Percentiles rank a stretch among this genome's conserved stretches.
Conservation (phyloP, 2,888 invertebrate genomes). For the Octodonta nipae region DNA sequence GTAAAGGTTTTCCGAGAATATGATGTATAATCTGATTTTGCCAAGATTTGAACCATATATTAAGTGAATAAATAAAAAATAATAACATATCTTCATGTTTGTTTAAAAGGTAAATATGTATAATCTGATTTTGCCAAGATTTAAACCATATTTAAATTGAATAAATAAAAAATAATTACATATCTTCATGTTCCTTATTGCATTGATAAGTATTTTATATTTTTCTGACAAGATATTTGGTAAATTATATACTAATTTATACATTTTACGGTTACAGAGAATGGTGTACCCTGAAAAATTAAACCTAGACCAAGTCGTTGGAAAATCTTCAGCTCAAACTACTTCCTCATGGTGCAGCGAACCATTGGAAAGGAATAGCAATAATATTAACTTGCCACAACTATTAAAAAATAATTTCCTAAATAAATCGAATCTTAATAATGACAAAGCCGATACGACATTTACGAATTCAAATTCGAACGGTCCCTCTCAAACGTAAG, state of each 20-base stretch:
- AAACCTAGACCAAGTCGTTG: slow-evolving; percentile 28
- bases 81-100: no score
- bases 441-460: slow-evolving; percentile 11
- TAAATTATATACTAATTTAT: slow-evolving; percentile 3
- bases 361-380: slow-evolving; percentile 23
- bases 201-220: no score
- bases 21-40: no score
- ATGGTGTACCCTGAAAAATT: slow-evolving; percentile 36
- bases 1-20: no score
- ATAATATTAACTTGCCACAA: slow-evolving; percentile 14
- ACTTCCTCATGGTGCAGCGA: slow-evolving; percentile 31
- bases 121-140: no score
- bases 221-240: neutral
- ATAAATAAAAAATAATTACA: no score
- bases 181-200: no score
- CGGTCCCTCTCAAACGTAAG: slow-evolving; percentile 6
- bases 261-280: slow-evolving; percentile 21
- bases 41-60: no score
- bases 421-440: slow-evolving; percentile 6
- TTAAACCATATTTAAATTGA: no score
- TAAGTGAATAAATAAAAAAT: no score
- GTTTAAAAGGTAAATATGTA: no score
- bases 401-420: slow-evolving; percentile 7
- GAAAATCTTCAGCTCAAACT: slow-evolving; percentile 20
- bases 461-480: slow-evolving; percentile 8